Evolutionary conservation across 2,888 invertebrate genomes (phyloP), one percentile per base, ranked within the genome.

Genomic region (Nomada ferruginata): DNA sequence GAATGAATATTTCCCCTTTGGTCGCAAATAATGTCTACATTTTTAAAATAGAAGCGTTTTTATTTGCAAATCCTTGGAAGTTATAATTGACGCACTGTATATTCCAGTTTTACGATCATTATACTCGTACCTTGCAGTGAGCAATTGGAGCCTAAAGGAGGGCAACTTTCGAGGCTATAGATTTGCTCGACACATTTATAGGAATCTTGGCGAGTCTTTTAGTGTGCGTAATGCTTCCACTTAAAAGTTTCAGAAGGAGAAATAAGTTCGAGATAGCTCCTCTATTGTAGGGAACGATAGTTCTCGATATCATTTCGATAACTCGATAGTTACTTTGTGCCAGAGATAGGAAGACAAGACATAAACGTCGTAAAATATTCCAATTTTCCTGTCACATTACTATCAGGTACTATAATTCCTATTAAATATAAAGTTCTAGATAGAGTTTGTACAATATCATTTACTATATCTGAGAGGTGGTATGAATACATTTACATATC

Each of bases 231-330:
- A 29, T 50, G 29, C 20, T 29, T 29, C n/a, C 20, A 70, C n/a
- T 70, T 70, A 50, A 36, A 52, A 53, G 53, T 71, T 71, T 23
- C 20, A 36, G 50, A 10, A 61, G 15, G 11, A 50, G 36, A 52
- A 71, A 60, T 50, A 52, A 36, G 13, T 36, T 47, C 0, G 65
- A 52, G 29, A 47, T 60, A 47, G 44, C 13, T 23, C 10, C 13
- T 18, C 2, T 2, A 13, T 23, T 61, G 2, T n/a, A 10, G 23
- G 10, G 20, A 2, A 44, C 1, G 23, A n/a, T 59, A 53, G 61
- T 52, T 75, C 7, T 2, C 20, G 23, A 20, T 52, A 69, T 52
- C 50, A n/a, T 61, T 69, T 61, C 18, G 20, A 61, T 53, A n/a
- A 44, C 15, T 44, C 52, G 10, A 5, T 20, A 60, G 57, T 44